Percentiles rank a stretch among this genome's conserved stretches.
phyloP scores from a whole-genome alignment of 2,113 vertebrate genomes.

The Cettia cetti region DNA sequence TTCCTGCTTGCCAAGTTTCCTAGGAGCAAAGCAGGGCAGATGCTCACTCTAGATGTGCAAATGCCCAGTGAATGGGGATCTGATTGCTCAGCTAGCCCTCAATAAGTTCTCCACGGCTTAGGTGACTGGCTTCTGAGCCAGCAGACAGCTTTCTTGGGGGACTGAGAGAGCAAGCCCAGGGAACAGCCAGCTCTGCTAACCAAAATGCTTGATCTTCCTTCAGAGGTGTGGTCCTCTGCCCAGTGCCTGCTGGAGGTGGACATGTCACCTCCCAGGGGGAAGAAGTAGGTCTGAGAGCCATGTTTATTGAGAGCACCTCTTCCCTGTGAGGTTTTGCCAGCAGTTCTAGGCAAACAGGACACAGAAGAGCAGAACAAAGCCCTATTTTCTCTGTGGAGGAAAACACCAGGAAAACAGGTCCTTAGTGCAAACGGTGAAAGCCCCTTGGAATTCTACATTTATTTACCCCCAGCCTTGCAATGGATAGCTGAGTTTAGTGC shows the following conservation, averaged over 20 bases:
- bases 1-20: background rate
- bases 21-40: background rate
- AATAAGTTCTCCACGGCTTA: background rate
- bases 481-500: background rate
- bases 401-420: background rate
- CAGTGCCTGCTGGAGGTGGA: background rate
- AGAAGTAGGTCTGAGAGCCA: background rate
- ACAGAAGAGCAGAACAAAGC: background rate
- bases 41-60: rapidly evolving
- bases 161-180: background rate
- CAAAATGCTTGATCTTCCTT: background rate
- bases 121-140: background rate
- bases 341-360: rapidly evolving
- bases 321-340: background rate
- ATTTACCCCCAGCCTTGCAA: background rate
- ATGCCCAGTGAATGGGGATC: rapidly evolving
- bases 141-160: rapidly evolving
- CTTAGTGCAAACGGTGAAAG: background rate
- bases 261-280: background rate
- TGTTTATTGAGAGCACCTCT: rapidly evolving
- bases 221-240: rapidly evolving
- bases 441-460: background rate
- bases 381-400: background rate
- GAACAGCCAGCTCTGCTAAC: background rate
- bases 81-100: background rate